Evolutionary conservation across 2,888 invertebrate species (phyloP).

Genomic region (Ischnura elegans): DNA sequence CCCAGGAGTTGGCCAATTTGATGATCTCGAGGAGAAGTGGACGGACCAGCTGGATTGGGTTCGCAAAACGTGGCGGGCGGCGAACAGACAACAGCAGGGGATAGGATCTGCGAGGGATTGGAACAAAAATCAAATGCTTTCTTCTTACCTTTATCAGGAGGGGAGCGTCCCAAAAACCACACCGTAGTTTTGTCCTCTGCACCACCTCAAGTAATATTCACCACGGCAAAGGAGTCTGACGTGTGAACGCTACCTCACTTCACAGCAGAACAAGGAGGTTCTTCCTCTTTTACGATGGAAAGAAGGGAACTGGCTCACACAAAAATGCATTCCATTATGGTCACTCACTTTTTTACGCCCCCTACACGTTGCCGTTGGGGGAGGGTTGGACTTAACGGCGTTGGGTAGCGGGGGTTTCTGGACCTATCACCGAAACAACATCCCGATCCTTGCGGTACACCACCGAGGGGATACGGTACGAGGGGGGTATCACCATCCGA

Average conservation of each 20-base stretch:
- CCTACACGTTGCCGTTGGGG: neutral
- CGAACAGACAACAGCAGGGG: too few relatives aligned
- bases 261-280: neutral
- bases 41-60: neutral
- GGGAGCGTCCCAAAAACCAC: neutral
- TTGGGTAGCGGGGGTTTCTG: neutral
- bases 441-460: constrained; percentile 9
- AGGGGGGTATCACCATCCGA: constrained; percentile 17
- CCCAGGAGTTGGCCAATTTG: neutral
- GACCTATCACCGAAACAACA: constrained; percentile 22
- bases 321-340: neutral
- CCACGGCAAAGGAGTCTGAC: neutral
- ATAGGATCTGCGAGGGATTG: neutral
- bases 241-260: neutral
- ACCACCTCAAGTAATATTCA: neutral
- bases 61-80: neutral
- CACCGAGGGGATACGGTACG: neutral
- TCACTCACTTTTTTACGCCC: neutral
- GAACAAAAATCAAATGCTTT: neutral
- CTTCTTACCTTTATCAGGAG: neutral
- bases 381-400: neutral
- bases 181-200: neutral
- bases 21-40: neutral
- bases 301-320: neutral
- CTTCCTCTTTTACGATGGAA: too few relatives aligned